Conservation (phyloP, 2,113 vertebrate species). For the Etheostoma spectabile region DNA sequence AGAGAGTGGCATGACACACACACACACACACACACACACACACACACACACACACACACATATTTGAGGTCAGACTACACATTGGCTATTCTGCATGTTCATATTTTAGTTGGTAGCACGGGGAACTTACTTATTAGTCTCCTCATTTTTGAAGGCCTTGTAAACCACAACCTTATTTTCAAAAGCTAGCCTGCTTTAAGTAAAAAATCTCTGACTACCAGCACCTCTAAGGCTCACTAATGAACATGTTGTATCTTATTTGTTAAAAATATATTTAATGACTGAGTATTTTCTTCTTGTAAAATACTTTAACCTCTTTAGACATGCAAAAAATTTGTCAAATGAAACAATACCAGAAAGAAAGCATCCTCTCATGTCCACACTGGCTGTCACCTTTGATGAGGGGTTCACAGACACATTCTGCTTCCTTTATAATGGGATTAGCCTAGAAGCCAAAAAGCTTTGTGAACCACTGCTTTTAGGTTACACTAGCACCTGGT, state of each 20-base stretch:
- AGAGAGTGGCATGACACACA: neutral
- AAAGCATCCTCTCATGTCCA: neutral
- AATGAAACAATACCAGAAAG: neutral
- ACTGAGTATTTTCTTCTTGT: neutral
- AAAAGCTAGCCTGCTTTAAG: no score
- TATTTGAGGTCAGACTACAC: constrained; percentile 25
- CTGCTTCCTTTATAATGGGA: neutral
- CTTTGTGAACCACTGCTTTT: neutral
- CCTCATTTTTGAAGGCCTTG: neutral
- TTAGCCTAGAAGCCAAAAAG: neutral
- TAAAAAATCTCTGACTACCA: no score
- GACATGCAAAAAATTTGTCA: neutral
- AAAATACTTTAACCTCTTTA: neutral
- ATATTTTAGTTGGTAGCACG: neutral
- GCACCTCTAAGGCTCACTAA: no score
- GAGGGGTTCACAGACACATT: neutral
- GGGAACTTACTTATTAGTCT: neutral
- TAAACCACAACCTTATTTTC: neutral
- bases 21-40: no score
- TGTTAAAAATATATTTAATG: neutral
- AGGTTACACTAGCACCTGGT: neutral
- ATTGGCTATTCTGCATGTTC: neutral
- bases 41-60: no score
- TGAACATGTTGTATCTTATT: neutral
- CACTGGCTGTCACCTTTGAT: neutral